These are phyloP conservation scores for Drosophila gunungcola DNA, from an alignment of 1,140 invertebrate species.

Conservation along the genomic window DNA sequence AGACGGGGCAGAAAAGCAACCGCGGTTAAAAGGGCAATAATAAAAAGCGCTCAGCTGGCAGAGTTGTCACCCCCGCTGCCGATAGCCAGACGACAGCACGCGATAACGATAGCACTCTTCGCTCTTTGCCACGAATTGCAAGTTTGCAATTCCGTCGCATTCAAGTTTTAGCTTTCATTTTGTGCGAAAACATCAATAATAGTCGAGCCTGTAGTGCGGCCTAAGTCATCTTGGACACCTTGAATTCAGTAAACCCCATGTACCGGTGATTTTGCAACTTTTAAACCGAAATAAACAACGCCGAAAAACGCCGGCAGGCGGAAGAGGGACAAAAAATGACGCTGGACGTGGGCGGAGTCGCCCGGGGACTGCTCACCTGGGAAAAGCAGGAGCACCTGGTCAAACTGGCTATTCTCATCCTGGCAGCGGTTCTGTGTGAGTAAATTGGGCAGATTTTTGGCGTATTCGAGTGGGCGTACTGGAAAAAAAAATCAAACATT, in stretches of 20 bases:
- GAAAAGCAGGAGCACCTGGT: slow-evolving; percentile 98
- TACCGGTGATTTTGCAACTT: background rate
- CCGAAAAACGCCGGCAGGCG: slow-evolving; percentile 27
- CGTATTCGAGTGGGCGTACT: slow-evolving; percentile 13
- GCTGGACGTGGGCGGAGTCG: slow-evolving; percentile 50
- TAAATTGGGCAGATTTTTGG: slow-evolving; percentile 60
- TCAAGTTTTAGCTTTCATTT: background rate
- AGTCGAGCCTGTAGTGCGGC: background rate
- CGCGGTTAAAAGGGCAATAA: background rate
- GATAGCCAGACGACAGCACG: slow-evolving; percentile 5
- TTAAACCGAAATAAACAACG: slow-evolving; percentile 12
- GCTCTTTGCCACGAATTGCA: slow-evolving; percentile 29
- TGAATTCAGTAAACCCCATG: background rate
- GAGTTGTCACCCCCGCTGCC: background rate
- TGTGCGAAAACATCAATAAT: background rate
- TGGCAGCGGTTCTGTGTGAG: slow-evolving; percentile 97
- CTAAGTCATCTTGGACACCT: background rate
- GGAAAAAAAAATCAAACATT: slow-evolving; percentile 16
- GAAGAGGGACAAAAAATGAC: slow-evolving; percentile 49
- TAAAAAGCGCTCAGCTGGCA: background rate
- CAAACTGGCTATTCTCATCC: slow-evolving; percentile 95
- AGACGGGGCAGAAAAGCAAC: background rate
- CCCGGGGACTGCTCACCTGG: slow-evolving; percentile 60
- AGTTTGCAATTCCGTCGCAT: slow-evolving; percentile 15
- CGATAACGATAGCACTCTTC: slow-evolving; percentile 23